These are phyloP conservation scores for Steinernema hermaphroditum DNA, from an alignment of 2,888 invertebrate species.

Conservation along the genomic window DNA sequence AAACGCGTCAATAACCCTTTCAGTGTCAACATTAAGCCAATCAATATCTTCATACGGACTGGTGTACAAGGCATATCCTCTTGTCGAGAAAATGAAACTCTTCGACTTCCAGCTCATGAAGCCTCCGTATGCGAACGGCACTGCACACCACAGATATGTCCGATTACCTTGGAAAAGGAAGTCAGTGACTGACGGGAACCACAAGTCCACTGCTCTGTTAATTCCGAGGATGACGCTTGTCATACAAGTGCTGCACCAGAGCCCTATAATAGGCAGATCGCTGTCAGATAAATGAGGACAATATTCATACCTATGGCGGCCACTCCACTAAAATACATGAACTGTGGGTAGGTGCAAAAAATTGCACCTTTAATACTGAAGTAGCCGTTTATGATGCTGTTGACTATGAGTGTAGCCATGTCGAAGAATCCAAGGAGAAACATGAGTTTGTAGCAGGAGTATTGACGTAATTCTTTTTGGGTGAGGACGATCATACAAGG, in stretches of 20 bases:
- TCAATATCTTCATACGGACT: background rate
- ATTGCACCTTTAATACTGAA: background rate
- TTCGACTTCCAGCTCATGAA: background rate
- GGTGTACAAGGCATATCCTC: background rate
- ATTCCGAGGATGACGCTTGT: background rate
- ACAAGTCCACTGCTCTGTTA: background rate
- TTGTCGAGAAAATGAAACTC: background rate
- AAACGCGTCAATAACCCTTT: background rate
- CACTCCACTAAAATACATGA: background rate
- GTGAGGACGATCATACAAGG: background rate
- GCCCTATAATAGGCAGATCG: background rate
- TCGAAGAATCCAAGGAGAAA: background rate
- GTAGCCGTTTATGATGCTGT: background rate
- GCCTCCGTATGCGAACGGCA: background rate
- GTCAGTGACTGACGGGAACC: background rate
- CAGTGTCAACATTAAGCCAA: background rate
- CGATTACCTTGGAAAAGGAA: background rate
- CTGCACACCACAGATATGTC: background rate
- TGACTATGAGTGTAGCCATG: background rate
- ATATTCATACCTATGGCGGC: background rate
- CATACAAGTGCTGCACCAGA: background rate
- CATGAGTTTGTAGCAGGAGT: conserved; percentile 8
- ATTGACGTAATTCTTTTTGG: background rate
- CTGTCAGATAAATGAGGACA: too few species aligned
- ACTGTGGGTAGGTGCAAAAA: background rate